Percentiles rank a stretch among this genome's conserved stretches.
Evolutionary conservation across 2,113 vertebrate genomes (phyloP).

Genomic region (Zosterops pallidus): DNA sequence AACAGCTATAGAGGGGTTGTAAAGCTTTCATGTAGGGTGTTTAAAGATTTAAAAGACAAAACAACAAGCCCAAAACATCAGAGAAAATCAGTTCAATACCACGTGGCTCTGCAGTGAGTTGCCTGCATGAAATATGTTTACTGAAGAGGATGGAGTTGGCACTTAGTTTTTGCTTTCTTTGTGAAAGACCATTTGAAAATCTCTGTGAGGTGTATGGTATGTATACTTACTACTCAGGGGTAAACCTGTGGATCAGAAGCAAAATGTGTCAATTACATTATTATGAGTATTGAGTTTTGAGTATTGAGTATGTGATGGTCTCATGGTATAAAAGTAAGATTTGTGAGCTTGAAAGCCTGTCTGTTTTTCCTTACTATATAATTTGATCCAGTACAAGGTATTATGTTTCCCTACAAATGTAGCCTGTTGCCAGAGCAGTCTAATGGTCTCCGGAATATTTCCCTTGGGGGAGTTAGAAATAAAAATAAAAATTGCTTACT

Average conservation of each 20-base stretch:
- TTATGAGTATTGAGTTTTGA: too few species aligned
- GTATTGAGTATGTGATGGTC: background rate
- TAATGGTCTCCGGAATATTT: background rate
- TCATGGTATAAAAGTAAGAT: background rate
- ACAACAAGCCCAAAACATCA: background rate
- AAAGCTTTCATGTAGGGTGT: background rate
- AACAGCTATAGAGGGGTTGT: background rate
- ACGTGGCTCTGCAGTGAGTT: background rate
- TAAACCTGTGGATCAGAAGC: background rate
- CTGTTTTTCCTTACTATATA: background rate
- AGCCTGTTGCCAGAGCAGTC: background rate
- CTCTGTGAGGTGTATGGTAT: background rate
- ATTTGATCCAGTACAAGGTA: background rate
- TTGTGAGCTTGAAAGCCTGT: background rate
- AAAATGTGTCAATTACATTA: background rate
- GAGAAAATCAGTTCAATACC: background rate
- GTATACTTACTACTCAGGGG: background rate
- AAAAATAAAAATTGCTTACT: constrained; percentile 1
- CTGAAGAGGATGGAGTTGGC: background rate
- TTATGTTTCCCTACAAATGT: background rate
- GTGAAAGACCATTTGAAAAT: background rate
- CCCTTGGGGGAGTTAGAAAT: background rate
- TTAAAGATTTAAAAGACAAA: background rate
- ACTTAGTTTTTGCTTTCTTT: background rate
- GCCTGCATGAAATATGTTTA: background rate